Percentiles rank a stretch among this genome's conserved stretches.
Conservation (phyloP, 2,888 invertebrate species). For the Syritta pipiens region DNA sequence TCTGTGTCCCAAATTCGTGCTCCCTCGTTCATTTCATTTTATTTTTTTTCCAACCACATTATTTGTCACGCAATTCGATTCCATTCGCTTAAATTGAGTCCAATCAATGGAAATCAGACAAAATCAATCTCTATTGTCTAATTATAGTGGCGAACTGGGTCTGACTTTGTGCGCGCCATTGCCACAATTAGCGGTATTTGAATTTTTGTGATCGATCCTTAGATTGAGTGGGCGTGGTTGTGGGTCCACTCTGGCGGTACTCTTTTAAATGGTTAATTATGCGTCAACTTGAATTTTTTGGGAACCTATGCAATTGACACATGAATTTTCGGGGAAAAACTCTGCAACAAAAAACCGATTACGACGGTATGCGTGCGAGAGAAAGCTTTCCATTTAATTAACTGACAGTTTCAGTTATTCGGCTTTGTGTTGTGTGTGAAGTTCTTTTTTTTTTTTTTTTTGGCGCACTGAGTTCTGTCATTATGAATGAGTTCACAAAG, state of each 20-base stretch:
- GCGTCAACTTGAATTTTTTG: slow-evolving; percentile 56
- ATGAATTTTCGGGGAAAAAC: neutral
- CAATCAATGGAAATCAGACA: slow-evolving; percentile 67
- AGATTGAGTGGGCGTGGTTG: slow-evolving; percentile 6
- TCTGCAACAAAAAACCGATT: no score
- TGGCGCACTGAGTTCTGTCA: neutral
- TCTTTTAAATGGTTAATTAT: slow-evolving; percentile 39
- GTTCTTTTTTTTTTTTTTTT: slow-evolving; percentile 1
- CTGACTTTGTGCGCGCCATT: slow-evolving; percentile 32
- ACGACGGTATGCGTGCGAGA: no score
- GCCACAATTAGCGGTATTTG: slow-evolving; percentile 58
- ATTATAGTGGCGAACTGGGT: slow-evolving; percentile 43
- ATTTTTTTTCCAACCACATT: slow-evolving; percentile 9
- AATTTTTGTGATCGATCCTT: slow-evolving; percentile 44
- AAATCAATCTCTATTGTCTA: slow-evolving; percentile 66
- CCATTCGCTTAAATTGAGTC: slow-evolving; percentile 64
- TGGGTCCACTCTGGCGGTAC: neutral
- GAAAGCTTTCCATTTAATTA: slow-evolving; percentile 15
- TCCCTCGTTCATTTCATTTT: neutral
- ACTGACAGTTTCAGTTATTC: neutral
- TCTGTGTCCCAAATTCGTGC: slow-evolving; percentile 30
- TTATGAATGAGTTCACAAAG: slow-evolving; percentile 12
- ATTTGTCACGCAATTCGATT: slow-evolving; percentile 67
- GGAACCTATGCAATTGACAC: slow-evolving; percentile 23
- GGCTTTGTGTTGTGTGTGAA: neutral